Conservation (phyloP, 2,888 invertebrate genomes). For the Andrena hattorfiana region DNA sequence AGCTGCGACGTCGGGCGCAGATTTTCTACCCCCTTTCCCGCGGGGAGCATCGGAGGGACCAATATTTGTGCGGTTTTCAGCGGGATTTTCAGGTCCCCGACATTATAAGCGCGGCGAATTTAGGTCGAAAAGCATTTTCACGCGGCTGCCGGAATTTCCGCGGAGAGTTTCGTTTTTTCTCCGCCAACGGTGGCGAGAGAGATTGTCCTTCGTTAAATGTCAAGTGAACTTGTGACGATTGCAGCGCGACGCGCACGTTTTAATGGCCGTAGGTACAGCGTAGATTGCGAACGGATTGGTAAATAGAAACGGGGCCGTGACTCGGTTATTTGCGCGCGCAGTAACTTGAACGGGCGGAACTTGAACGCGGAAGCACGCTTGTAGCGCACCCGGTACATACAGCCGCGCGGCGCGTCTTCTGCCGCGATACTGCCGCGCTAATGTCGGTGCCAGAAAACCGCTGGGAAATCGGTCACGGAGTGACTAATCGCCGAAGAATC, state of each 20-base stretch:
- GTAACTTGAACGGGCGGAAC: constrained; percentile 4
- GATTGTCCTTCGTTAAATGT: constrained; percentile 16
- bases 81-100: neutral
- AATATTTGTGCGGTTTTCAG: neutral
- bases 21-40: neutral
- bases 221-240: neutral
- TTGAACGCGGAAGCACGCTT: constrained; percentile 67
- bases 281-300: constrained; percentile 32
- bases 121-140: neutral
- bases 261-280: neutral
- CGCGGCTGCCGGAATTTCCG: neutral
- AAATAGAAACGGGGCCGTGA: constrained; percentile 51
- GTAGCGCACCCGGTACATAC: constrained; percentile 63
- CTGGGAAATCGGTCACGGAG: constrained; percentile 69
- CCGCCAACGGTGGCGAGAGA: neutral
- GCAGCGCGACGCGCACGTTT: neutral
- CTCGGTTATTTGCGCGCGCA: constrained; percentile 39
- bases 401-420: constrained; percentile 44
- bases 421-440: constrained; percentile 26
- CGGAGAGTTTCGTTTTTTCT: neutral
- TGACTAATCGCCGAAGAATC: constrained; percentile 64
- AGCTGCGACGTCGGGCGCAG: neutral
- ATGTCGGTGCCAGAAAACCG: constrained; percentile 58
- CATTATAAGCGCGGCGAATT: constrained; percentile 1
- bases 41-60: neutral